Conservation (phyloP, 2,113 vertebrate species). For the Elephas maximus region DNA sequence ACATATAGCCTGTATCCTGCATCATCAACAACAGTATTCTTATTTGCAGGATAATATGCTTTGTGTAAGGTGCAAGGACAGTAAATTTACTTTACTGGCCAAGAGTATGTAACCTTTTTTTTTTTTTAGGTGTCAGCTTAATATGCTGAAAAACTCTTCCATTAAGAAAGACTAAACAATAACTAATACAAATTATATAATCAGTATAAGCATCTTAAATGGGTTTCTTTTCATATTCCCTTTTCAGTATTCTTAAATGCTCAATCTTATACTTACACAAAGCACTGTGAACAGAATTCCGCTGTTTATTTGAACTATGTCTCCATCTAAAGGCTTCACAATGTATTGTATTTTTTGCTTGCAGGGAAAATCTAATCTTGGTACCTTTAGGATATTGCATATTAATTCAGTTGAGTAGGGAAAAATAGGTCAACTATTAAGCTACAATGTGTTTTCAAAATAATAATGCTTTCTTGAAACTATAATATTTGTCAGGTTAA, state of each 20-base stretch:
- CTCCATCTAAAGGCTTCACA: slow-evolving; percentile 95
- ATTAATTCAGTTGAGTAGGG: slow-evolving; percentile 50
- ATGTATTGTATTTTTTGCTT: slow-evolving; percentile 80
- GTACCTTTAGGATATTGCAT: slow-evolving; percentile 38
- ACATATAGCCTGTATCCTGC: slow-evolving; percentile 71
- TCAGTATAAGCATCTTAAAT: slow-evolving; percentile 65
- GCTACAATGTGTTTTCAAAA: slow-evolving; percentile 49
- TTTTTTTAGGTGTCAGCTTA: slow-evolving; percentile 79
- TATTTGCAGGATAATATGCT: slow-evolving; percentile 83
- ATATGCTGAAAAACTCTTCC: slow-evolving; percentile 75
- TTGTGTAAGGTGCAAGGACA: slow-evolving; percentile 74
- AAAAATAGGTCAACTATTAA: slow-evolving; percentile 21
- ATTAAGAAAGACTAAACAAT: slow-evolving; percentile 79
- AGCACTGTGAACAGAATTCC: slow-evolving; percentile 71
- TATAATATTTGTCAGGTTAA: slow-evolving; percentile 50
- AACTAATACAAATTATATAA: slow-evolving; percentile 75
- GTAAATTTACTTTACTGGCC: slow-evolving; percentile 82
- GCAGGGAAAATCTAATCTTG: slow-evolving; percentile 52
- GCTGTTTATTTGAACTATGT: slow-evolving; percentile 94
- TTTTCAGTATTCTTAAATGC: slow-evolving; percentile 74
- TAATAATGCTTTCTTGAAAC: slow-evolving; percentile 34
- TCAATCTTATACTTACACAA: slow-evolving; percentile 76
- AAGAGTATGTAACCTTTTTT: slow-evolving; percentile 79
- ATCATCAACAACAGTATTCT: slow-evolving; percentile 84
- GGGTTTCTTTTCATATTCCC: slow-evolving; percentile 75